Evolutionary conservation across 2,113 vertebrate species (phyloP), one percentile per base, ranked within the genome.

Genomic region (Sturnira hondurensis): DNA sequence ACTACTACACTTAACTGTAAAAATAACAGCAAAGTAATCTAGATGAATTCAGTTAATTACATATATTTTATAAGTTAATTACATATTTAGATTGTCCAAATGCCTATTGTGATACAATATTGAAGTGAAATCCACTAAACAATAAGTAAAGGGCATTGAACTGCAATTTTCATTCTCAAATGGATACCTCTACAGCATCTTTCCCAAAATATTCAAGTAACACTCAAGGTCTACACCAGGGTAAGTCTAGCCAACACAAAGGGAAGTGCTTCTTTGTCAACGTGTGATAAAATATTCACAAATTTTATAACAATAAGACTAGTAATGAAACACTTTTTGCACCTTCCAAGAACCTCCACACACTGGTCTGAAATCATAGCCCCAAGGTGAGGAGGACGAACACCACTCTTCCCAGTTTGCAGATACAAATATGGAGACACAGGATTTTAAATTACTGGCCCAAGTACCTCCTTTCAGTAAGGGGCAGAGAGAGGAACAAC

Each of bases 271-370:
- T 73, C 92, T 43, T 85, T 97, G 15, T 56, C 12, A 63, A n/a
- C 33, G 19, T 78, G 70, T 70, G 22, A 67, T 85, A 93, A 96
- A 96, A 80, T 56, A 81, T 88, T 95, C 91, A 71, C 38, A 87
- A 74, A n/a, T 61, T 93, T 36, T 86, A 82, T 52, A 71, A 91
- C 47, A 56, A 92, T 22, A 26, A 84, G 68, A 68, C 36, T 38
- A 95, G 36, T 80, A 47, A 93, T 36, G 41, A 88, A 93, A 88
- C 7, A 65, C 56, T 67, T 87, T 71, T 85, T 68, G 31, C 7
- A 52, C 82, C 50, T 77, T 89, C 43, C 10, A 96, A 95, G 65
- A 93, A 85, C 45, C n/a, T 71, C 19, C 31, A 68, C 6, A 19
- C 14, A 86, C 11, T 76, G 65, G 22, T 61, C 92, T 93, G n/a